A percentile compares a stretch with the other conserved stretches of the same genome.
These are phyloP conservation scores for Cathartes aura DNA, from an alignment of 2,113 vertebrate genomes.

Conservation along the genomic window DNA sequence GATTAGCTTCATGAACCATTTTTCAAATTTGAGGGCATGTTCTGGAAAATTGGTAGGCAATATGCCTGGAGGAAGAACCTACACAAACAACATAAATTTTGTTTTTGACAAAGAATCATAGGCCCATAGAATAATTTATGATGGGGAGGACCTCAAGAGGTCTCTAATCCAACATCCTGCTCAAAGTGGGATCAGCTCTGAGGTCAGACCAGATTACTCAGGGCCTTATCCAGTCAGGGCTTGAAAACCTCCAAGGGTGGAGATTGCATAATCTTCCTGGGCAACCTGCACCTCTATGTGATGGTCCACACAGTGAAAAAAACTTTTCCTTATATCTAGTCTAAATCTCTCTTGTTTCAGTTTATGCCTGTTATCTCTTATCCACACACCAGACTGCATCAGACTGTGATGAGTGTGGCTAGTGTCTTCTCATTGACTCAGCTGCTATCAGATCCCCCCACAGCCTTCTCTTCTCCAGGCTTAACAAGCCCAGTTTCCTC, in stretches of 20 bases:
- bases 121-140: background rate
- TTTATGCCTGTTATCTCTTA: background rate
- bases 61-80: background rate
- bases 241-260: background rate
- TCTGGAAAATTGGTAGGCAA: background rate
- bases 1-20: background rate
- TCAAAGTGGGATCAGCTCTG: background rate
- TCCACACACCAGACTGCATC: background rate
- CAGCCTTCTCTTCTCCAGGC: background rate
- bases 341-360: background rate
- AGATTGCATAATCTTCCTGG: background rate
- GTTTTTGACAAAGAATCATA: background rate
- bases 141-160: background rate
- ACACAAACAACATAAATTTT: background rate
- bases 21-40: background rate
- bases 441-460: background rate
- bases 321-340: rapidly evolving
- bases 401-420: background rate
- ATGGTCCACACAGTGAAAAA: background rate
- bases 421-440: background rate
- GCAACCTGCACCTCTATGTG: background rate
- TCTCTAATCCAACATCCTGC: background rate
- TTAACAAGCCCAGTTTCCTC: background rate
- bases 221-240: background rate
- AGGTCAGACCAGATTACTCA: background rate